These are phyloP conservation scores for Holothuria leucospilota DNA, from an alignment of 53 echinoderm and acorn worm genomes.

Conservation along the genomic window DNA sequence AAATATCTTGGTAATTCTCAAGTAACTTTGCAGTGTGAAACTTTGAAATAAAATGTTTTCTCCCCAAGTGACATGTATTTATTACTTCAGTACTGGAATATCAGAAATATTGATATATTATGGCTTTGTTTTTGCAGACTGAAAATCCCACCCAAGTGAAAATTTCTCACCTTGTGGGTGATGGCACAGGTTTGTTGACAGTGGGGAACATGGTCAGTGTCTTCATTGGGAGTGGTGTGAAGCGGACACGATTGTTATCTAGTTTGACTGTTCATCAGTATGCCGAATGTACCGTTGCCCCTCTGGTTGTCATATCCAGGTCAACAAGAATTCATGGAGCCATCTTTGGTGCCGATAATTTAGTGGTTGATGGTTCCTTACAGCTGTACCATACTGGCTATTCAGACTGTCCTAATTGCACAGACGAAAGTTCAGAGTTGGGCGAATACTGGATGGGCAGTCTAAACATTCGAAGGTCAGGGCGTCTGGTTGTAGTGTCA, in stretches of 20 bases:
- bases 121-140: background rate
- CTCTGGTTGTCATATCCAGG: constrained; percentile 38
- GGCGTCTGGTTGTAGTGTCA: constrained; percentile 44
- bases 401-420: constrained; percentile 79
- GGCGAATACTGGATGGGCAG: constrained; percentile 75
- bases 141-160: constrained; percentile 3
- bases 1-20: no score
- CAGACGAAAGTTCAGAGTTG: constrained; percentile 61
- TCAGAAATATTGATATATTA: no score
- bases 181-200: constrained; percentile 64
- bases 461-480: constrained; percentile 60
- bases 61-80: no score
- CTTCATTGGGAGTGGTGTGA: constrained; percentile 60
- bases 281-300: constrained; percentile 65
- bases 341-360: constrained; percentile 71
- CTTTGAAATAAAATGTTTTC: no score
- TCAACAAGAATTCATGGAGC: constrained; percentile 49
- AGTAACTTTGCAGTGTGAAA: no score
- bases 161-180: constrained; percentile 68
- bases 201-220: constrained; percentile 46
- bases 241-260: constrained; percentile 52
- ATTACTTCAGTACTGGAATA: no score
- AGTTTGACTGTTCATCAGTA: constrained; percentile 52
- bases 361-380: constrained; percentile 55
- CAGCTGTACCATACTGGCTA: constrained; percentile 68